phyloP scores from a whole-genome alignment of 2,113 vertebrate genomes.

The Colossoma macropomum region DNA sequence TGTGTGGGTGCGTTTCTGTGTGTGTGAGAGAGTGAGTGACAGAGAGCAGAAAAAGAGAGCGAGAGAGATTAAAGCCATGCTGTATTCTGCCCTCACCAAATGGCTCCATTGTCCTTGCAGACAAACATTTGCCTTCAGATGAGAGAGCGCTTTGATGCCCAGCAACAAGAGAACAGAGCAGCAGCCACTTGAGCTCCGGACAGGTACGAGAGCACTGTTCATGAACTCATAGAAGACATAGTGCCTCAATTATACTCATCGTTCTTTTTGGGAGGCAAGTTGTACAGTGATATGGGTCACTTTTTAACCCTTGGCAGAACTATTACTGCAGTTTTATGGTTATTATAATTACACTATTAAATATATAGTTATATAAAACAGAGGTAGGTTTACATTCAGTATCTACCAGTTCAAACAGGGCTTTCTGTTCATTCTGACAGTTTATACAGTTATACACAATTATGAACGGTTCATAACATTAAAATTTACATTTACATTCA shows the following conservation, averaged over 20 bases:
- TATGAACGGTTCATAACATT: no score
- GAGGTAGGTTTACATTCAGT: no score
- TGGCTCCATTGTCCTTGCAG: conserved; percentile 45
- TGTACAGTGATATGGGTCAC: neutral
- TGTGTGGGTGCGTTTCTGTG: neutral
- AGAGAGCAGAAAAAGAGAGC: neutral
- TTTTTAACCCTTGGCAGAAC: neutral
- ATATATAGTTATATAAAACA: no score
- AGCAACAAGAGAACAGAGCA: conserved; percentile 39
- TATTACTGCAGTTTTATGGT: no score
- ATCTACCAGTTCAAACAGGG: no score
- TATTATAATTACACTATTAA: no score
- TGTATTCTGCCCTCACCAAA: conserved; percentile 37
- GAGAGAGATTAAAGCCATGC: conserved; percentile 31
- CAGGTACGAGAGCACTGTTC: conserved; percentile 16
- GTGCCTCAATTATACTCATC: conserved; percentile 7
- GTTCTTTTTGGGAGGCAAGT: neutral
- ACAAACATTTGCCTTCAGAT: conserved; percentile 44
- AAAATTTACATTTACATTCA: no score
- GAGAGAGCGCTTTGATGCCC: conserved; percentile 36
- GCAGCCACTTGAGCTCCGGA: conserved; percentile 16
- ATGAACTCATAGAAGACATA: conserved; percentile 8
- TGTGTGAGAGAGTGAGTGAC: neutral
- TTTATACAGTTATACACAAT: no score
- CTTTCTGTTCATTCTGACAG: no score